Base-by-base conservation (phyloP, 1,140 invertebrate species). In the Spodoptera litura region DNA sequence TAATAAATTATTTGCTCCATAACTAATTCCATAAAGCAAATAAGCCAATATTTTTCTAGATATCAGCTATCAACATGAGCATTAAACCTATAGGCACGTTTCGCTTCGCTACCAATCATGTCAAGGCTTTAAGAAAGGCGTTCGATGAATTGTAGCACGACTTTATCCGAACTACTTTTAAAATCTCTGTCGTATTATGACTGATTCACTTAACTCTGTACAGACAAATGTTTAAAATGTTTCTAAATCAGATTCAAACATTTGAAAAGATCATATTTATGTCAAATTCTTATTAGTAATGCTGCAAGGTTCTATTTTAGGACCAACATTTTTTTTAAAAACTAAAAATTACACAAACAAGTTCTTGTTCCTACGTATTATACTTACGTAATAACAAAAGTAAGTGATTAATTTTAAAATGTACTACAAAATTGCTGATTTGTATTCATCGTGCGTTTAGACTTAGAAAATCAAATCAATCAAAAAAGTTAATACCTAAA, bases 61-160 rank as follows among this genome's bases (percentile, higher is more conserved):
- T 71, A 71, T n/a, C 13, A 35, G 35, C 27, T 56, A 56, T 27
- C 27, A 52, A 68, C 15, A 56, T 71, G 68, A 56, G 68, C 27
- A 68, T 73, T 61, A 76, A 64, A 49, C 6, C 25, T 66, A 56
- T 55, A 66, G 62, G 20, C 35, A 66, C 74, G 66, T 70, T 52
- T 72, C 74, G 56, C 66, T 77, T 51, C 74, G 72, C 72, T 70
- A 53, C 25, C 27, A 66, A 78, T 73, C 35, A 62, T 80, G 79
- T 77, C 79, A 80, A 80, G 79, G 79, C 76, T 80, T 58, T 58
- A 78, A 20, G 79, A 80, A 77, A 80, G 79, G 74, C 62, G 52
- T 71, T 59, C 72, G 68, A 77, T 72, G 62, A 64, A 66, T 20
- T 68, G 66, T 56, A 77, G 51, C 74, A 77, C 51, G 52, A 56